Evolutionary conservation across 1,140 invertebrate species (phyloP).

Genomic region (Drosophila ironensis): DNA sequence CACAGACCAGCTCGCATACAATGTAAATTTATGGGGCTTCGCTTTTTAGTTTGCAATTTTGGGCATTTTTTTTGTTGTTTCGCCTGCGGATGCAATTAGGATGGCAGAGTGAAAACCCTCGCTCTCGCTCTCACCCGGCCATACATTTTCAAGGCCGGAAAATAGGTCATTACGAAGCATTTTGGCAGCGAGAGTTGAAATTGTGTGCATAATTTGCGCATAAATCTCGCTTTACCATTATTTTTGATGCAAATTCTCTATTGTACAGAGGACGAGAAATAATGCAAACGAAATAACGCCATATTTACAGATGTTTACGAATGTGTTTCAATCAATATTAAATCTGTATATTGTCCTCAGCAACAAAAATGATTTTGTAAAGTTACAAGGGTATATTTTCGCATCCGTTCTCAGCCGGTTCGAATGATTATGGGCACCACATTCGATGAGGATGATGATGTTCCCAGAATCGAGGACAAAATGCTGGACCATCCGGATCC

Average conservation of each 20-base stretch:
- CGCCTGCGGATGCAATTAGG: conserved; percentile 72
- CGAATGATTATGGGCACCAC: conserved; percentile 30
- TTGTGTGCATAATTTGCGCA: conserved; percentile 27
- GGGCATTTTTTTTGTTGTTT: conserved; percentile 37
- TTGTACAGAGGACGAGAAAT: background rate
- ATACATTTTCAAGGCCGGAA: conserved; percentile 1
- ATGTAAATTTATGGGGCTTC: conserved; percentile 54
- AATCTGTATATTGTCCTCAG: background rate
- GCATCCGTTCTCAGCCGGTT: background rate
- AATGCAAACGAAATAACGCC: no score
- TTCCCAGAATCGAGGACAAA: background rate
- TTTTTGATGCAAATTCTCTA: background rate
- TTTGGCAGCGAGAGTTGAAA: conserved; percentile 15
- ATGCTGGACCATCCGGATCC: background rate
- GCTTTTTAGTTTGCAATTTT: conserved; percentile 61
- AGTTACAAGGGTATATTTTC: background rate
- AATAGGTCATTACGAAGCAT: conserved; percentile 33
- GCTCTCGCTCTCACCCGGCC: background rate
- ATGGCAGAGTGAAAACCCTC: conserved; percentile 31
- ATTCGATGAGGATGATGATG: conserved; percentile 7
- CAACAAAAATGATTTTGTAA: background rate
- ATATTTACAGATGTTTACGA: background rate
- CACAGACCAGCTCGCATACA: conserved; percentile 16
- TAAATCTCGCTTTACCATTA: conserved; percentile 6
- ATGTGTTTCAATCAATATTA: background rate